phyloP scores from a whole-genome alignment of 2,113 vertebrate species.

The Dasypus novemcinctus region DNA sequence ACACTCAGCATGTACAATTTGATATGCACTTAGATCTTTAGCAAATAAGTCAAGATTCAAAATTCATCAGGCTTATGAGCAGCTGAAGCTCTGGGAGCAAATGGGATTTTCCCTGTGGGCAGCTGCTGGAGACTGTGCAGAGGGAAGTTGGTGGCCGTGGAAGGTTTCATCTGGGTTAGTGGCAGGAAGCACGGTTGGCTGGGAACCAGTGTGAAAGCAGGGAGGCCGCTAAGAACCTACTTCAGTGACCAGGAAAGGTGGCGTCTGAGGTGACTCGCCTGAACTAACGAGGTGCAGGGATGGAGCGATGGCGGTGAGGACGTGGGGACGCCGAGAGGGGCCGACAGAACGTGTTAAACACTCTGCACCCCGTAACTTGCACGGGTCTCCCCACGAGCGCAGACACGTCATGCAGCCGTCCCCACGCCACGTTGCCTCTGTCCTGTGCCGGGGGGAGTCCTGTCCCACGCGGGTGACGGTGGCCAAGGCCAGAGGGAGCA shows the following conservation, averaged over 20 bases:
- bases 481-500: background rate
- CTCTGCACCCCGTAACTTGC: background rate
- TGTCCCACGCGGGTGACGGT: accelerated
- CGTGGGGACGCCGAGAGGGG: background rate
- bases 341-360: background rate
- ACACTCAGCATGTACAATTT: slow-evolving; percentile 40
- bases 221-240: background rate
- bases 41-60: background rate
- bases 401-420: too few species aligned
- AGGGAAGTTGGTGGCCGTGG: background rate
- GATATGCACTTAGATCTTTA: slow-evolving; percentile 55
- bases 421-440: background rate
- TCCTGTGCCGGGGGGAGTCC: accelerated
- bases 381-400: background rate
- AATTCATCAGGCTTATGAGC: slow-evolving; percentile 19
- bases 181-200: background rate
- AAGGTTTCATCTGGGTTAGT: background rate
- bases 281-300: background rate
- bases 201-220: background rate
- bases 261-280: background rate
- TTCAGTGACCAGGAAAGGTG: background rate
- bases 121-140: background rate
- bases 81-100: background rate
- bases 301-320: background rate
- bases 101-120: background rate